Percentiles rank a stretch among this genome's conserved stretches.
Evolutionary conservation across 2,797 vertebrate genomes (phyloP).

Genomic region (Typhlichthys eigenmanni): DNA sequence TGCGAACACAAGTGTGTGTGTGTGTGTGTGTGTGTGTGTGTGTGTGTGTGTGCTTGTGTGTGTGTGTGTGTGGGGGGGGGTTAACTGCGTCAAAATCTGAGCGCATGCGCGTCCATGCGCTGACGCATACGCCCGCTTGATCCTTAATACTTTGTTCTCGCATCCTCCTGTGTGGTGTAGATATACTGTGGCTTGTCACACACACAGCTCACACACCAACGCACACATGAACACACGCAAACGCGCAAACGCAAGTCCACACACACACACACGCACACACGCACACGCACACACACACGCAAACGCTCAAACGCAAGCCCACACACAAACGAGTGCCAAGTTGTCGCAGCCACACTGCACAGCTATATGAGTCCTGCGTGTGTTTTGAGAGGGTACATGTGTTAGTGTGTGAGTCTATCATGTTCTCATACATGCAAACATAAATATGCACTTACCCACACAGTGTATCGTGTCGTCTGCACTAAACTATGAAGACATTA

Average conservation of each 20-base stretch:
- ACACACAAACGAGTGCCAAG: not conserved
- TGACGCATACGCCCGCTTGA: conserved; percentile 12
- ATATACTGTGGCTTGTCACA: conserved; percentile 18
- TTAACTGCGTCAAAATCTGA: conserved; percentile 24
- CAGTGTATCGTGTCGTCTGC: conserved; percentile 9
- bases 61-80: not conserved
- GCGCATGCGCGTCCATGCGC: conserved; percentile 25
- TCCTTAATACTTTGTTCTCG: conserved; percentile 23
- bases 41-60: no score
- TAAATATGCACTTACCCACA: conserved; percentile 14
- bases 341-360: conserved; percentile 4
- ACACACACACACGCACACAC: conserved; percentile 6
- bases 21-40: no score
- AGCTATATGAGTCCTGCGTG: conserved; percentile 3
- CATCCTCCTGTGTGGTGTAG: conserved; percentile 28
- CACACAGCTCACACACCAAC: conserved; percentile 32
- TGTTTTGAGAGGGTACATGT: not conserved
- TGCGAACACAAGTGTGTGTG: not conserved
- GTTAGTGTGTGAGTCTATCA: no score
- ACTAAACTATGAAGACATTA: conserved; percentile 36
- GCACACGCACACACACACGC: conserved; percentile 8
- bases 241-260: not conserved
- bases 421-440: conserved; percentile 15
- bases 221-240: not conserved
- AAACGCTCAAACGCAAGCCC: conserved; percentile 4